Conservation (phyloP, 37 sponge, comb jelly and placozoan genomes). For the Theonella swinhoei region DNA sequence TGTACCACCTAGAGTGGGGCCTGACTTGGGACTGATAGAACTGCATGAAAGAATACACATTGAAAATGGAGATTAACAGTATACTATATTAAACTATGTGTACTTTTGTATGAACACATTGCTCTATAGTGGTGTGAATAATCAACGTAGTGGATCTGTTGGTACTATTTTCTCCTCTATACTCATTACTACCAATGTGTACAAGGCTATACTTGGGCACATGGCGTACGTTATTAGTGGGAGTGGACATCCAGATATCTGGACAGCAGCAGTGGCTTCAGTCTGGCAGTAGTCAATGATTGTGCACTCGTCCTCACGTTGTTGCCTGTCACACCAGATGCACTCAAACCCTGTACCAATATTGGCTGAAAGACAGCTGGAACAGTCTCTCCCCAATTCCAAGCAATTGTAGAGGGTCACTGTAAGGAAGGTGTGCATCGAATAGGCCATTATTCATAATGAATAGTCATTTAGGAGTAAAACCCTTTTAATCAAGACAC, state of each 20-base stretch:
- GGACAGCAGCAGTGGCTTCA: background rate
- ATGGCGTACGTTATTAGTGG: background rate
- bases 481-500: no score
- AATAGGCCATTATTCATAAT: no score
- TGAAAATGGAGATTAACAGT: background rate
- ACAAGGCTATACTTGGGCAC: no score
- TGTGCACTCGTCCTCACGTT: background rate
- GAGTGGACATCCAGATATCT: background rate
- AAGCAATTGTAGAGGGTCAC: background rate
- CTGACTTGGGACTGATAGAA: background rate
- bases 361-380: background rate
- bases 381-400: background rate
- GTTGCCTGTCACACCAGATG: background rate
- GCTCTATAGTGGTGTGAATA: background rate
- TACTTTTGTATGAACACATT: background rate
- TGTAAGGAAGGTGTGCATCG: no score
- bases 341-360: background rate
- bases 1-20: conserved; percentile 4
- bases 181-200: no score
- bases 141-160: background rate
- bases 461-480: no score
- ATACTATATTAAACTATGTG: background rate
- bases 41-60: background rate
- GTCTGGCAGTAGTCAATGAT: background rate
- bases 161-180: no score